Evolutionary conservation across 2,113 vertebrate species (phyloP), one percentile per base, ranked within the genome.

Genomic region (Percopsis transmontana): DNA sequence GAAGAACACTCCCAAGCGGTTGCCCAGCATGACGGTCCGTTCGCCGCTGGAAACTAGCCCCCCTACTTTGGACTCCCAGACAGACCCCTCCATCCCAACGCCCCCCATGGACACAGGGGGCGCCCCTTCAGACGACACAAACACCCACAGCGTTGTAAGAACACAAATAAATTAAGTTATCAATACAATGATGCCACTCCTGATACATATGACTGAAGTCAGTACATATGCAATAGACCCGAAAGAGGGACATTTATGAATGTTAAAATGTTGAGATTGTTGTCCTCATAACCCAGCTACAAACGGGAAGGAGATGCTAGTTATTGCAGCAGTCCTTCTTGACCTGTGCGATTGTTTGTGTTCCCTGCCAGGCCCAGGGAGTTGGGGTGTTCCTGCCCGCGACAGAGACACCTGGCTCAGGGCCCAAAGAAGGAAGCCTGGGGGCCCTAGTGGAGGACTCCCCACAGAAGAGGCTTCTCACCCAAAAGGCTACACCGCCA

Each of bases 401-500:
- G 2, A 23, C 85, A 0, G 97, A 97, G 79, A 92, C 94, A 86
- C 90, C 93, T 79, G 93, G 91, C 85, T 91, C 92, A 66, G 94
- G 93, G 85, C 91, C 93, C 85, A 93, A 96, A 93, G 97, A 98
- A 77, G 92, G 92, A 90, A 91, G 93, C 75, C 91, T 96, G 91
- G 92, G 93, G 73, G 78, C 93, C 89, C 88, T 96, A 71, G 92
- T 94, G 75, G 97, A 98, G 60, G 96, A 99, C 90, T 96, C 96
- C 71, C 93, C 97, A 78, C 97, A 98, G 92, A 99, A 99, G 92
- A 97, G 97, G 89, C 95, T 94, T 81, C 85, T 95, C 70, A 89
- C 92, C 90, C 96, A 95, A 89, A 99, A 99, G 91, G 91, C 95
- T 91, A 99, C 96, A 48, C 97, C 97, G 33, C 97, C 97, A 50